Base-by-base conservation (phyloP, 2,113 vertebrate species). In the Salvelinus sp. region DNA sequence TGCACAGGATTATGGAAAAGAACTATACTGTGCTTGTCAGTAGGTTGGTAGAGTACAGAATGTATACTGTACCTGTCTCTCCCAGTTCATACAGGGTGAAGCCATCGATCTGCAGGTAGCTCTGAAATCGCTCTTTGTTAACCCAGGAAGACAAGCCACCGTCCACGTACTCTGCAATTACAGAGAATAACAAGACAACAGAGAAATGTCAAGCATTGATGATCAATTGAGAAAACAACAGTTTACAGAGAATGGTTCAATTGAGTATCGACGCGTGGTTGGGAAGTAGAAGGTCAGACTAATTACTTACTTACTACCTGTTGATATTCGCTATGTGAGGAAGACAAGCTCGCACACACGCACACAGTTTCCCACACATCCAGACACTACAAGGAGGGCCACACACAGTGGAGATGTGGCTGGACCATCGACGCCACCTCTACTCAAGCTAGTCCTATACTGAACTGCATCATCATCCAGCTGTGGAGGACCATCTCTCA, bases 31-130 rank as follows among this genome's bases (percentile, higher is more conserved):
- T 20, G 4, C n/a, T 60, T 16, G 5, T 30, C 13, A 67, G 4
- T 14, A 6, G 18, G 18, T 12, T 14, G 44, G 16, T 13, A 3
- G 33, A 12, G 10, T 69, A 13, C n/a, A 69, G 28, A 23, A 14
- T 47, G 69, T 30, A 58, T 28, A 30, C 27, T 10, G 25, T 22
- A 99, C 98, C 98, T 84, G 97, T 99, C 79, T 99, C 97, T 87
- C 96, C 96, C 13, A 99, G 95, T 85, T 99, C 98, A 82, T 99
- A 99, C 0, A 99, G 84, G 0, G 95, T 96, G 82, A 98, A 99
- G 44, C 97, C 97, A 72, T 99, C 97, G 67, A 99, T 91, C 5
- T 93, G 88, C 72, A 98, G 95, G 77, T 98, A 99, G 23, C 93
- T 94, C 88, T 96, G 96, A 92, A 98, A 99, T 62, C 97, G 95